phyloP scores from a whole-genome alignment of 2,113 vertebrate genomes.

The Gambusia holbrooki region DNA sequence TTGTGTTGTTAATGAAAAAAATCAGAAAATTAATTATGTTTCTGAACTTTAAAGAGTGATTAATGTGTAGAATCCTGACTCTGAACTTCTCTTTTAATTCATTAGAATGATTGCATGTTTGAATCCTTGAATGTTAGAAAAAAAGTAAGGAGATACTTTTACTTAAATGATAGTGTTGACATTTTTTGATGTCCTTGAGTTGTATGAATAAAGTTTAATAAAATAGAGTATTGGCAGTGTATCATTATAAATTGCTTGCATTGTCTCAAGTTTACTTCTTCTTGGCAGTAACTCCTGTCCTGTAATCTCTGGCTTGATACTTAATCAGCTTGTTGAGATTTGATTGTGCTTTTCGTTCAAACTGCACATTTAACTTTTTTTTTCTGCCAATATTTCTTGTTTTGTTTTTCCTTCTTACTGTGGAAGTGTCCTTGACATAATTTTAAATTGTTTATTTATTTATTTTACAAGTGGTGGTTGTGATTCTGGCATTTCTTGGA shows the following conservation, averaged over 20 bases:
- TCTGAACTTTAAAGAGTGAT: neutral
- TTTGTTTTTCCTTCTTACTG: too few species aligned
- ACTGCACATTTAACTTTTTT: too few species aligned
- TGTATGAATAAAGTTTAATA: neutral
- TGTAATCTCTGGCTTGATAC: too few species aligned
- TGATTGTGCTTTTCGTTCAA: too few species aligned
- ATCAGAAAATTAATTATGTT: neutral
- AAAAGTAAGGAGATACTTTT: neutral
- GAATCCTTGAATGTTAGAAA: neutral
- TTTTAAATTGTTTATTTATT: neutral
- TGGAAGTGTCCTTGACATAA: too few species aligned
- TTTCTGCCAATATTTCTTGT: too few species aligned
- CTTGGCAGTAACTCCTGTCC: too few species aligned
- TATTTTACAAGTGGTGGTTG: neutral
- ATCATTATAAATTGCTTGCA: neutral
- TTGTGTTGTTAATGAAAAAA: neutral
- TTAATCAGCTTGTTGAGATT: too few species aligned
- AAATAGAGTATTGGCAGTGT: neutral
- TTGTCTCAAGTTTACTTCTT: too few species aligned
- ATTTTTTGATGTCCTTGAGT: neutral
- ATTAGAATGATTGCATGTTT: neutral
- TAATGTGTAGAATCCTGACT: too few species aligned
- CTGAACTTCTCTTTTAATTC: too few species aligned
- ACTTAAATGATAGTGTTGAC: neutral
- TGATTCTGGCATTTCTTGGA: neutral